Conservation (phyloP, 2,113 vertebrate genomes). For the Calypte anna region DNA sequence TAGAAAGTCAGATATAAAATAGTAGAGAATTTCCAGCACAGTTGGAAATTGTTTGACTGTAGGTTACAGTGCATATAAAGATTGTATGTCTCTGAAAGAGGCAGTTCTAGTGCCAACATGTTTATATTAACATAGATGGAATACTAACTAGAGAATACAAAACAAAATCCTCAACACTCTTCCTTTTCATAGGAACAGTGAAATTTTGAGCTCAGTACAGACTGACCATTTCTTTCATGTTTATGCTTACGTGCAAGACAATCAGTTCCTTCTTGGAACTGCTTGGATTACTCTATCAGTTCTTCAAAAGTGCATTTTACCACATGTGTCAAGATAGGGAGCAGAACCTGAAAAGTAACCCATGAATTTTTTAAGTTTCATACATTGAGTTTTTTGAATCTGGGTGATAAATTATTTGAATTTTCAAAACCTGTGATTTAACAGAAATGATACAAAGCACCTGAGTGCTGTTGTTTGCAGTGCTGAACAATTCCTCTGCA, state of each 20-base stretch:
- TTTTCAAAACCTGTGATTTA: slow-evolving; percentile 15
- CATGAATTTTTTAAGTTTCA: background rate
- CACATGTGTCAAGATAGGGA: background rate
- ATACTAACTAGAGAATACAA: background rate
- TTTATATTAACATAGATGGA: background rate
- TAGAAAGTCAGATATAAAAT: slow-evolving; percentile 38
- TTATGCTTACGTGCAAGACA: slow-evolving; percentile 12
- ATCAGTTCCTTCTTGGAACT: background rate
- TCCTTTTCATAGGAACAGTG: background rate
- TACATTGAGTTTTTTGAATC: background rate
- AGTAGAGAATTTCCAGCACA: slow-evolving; percentile 31
- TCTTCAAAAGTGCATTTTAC: slow-evolving; percentile 1
- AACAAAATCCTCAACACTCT: background rate
- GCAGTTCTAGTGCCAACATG: slow-evolving; percentile 53
- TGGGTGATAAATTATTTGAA: slow-evolving; percentile 16
- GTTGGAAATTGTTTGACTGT: slow-evolving; percentile 42
- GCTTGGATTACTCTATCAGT: slow-evolving; percentile 29
- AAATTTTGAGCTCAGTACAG: background rate
- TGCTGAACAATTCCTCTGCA: slow-evolving; percentile 12
- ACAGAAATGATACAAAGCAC: background rate
- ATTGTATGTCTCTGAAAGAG: slow-evolving; percentile 13
- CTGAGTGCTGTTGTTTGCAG: background rate
- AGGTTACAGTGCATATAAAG: slow-evolving; percentile 32
- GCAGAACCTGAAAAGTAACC: slow-evolving; percentile 36
- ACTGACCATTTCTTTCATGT: background rate